Percentiles rank a stretch among this genome's conserved stretches.
Conservation (phyloP, 2,888 invertebrate species). For the Parnassius mnemosyne region DNA sequence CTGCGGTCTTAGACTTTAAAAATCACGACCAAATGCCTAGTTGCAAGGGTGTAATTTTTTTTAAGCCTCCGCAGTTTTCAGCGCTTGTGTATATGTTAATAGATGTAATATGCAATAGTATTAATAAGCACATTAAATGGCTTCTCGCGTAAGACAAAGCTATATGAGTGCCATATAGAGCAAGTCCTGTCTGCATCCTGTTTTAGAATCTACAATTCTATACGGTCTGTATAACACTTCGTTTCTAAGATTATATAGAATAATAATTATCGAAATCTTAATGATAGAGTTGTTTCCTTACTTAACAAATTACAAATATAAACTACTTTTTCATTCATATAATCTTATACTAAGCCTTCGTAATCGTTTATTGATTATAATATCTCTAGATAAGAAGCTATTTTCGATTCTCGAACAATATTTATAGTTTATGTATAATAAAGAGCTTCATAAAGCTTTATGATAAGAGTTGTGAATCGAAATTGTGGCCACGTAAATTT, state of each 20-base stretch:
- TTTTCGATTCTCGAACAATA: constrained; percentile 51
- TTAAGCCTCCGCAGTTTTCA: too few relatives aligned
- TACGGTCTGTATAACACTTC: constrained; percentile 72
- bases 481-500: constrained; percentile 74
- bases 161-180: constrained; percentile 1
- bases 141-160: constrained; percentile 6
- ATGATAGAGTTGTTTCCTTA: constrained; percentile 38
- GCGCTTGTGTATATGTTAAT: constrained; percentile 1
- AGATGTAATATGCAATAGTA: not conserved
- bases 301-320: constrained; percentile 33
- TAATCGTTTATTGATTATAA: constrained; percentile 51
- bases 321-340: constrained; percentile 21
- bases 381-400: constrained; percentile 48
- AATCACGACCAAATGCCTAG: too few relatives aligned
- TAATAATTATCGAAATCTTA: constrained; percentile 31
- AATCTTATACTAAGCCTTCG: constrained; percentile 42
- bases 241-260: constrained; percentile 35
- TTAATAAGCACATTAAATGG: not conserved
- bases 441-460: constrained; percentile 80
- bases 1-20: too few relatives aligned
- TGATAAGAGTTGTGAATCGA: constrained; percentile 79
- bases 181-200: constrained; percentile 23
- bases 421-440: constrained; percentile 55
- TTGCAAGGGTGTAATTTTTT: too few relatives aligned
- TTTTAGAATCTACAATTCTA: constrained; percentile 32